A percentile compares a stretch with the other conserved stretches of the same genome.
These are phyloP conservation scores for Sarotherodon lohbergeri DNA, from an alignment of 2,113 vertebrate genomes.

Conservation along the genomic window DNA sequence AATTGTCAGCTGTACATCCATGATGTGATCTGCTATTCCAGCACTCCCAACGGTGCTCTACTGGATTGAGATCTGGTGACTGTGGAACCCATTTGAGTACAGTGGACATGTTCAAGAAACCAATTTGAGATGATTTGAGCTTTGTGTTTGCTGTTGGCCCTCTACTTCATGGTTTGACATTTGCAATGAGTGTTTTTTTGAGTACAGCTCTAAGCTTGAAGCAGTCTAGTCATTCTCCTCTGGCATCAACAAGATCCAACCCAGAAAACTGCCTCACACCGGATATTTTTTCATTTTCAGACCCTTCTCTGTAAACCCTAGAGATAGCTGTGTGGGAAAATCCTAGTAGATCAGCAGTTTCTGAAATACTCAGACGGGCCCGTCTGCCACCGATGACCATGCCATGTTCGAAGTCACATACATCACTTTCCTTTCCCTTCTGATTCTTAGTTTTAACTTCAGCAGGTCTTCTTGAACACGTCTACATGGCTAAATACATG, in stretches of 20 bases:
- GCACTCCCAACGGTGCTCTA: neutral
- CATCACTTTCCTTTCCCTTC: neutral
- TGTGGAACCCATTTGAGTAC: neutral
- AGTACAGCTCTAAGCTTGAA: fast-evolving
- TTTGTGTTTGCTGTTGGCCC: neutral
- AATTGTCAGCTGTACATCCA: too few relatives aligned
- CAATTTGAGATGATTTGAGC: neutral
- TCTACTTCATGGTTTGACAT: neutral
- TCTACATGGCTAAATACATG: neutral
- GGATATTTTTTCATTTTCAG: neutral
- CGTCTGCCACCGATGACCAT: neutral
- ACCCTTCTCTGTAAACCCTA: neutral
- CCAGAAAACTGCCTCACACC: neutral
- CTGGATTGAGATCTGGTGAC: neutral
- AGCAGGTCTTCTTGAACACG: neutral
- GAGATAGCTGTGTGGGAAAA: neutral
- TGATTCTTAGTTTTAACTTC: neutral
- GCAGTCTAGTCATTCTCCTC: neutral
- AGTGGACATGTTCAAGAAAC: neutral
- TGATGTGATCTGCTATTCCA: neutral
- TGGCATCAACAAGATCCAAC: neutral
- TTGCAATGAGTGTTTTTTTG: neutral
- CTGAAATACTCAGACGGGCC: neutral
- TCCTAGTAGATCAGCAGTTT: neutral
- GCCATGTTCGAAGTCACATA: neutral